phyloP scores from a whole-genome alignment of 2,888 invertebrate species.

The Melieria crassipennis region DNA sequence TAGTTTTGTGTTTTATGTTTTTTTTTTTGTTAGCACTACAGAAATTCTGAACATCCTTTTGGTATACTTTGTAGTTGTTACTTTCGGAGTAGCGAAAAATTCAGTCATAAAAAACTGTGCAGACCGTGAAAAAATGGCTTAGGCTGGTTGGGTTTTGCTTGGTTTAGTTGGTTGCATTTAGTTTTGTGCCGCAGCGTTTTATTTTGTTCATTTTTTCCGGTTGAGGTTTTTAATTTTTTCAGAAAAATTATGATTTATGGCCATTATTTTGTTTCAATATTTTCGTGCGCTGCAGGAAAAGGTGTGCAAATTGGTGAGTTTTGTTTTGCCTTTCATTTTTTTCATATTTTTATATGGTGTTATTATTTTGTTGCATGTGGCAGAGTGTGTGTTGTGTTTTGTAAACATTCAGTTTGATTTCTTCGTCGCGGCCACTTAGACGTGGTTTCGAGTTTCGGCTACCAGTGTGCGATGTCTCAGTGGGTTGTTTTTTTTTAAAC shows the following conservation, averaged over 20 bases:
- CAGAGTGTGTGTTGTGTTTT: conserved; percentile 53
- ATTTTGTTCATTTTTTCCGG: neutral
- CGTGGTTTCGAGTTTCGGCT: conserved; percentile 43
- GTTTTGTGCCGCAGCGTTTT: conserved; percentile 16
- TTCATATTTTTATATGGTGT: conserved; percentile 39
- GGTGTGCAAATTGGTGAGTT: conserved; percentile 38
- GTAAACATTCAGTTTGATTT: conserved; percentile 64
- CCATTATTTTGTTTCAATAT: conserved; percentile 52
- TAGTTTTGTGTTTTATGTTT: neutral
- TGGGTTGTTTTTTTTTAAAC: too few species aligned
- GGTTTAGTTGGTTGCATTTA: conserved; percentile 15
- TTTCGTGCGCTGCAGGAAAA: conserved; percentile 23
- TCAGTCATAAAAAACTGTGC: conserved; percentile 12
- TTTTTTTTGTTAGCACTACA: neutral
- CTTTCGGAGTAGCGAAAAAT: neutral
- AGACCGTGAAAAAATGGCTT: conserved; percentile 22
- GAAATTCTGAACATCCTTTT: neutral
- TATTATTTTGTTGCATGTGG: conserved; percentile 40
- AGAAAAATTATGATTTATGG: conserved; percentile 62
- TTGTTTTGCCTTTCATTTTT: conserved; percentile 28
- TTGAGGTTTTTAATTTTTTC: conserved; percentile 44
- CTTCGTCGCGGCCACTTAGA: conserved; percentile 54
- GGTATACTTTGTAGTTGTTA: neutral
- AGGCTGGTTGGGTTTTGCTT: neutral
- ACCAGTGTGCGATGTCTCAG: conserved; percentile 2